Conservation (phyloP, 1,140 invertebrate genomes). For the Macrobrachium nipponense region DNA sequence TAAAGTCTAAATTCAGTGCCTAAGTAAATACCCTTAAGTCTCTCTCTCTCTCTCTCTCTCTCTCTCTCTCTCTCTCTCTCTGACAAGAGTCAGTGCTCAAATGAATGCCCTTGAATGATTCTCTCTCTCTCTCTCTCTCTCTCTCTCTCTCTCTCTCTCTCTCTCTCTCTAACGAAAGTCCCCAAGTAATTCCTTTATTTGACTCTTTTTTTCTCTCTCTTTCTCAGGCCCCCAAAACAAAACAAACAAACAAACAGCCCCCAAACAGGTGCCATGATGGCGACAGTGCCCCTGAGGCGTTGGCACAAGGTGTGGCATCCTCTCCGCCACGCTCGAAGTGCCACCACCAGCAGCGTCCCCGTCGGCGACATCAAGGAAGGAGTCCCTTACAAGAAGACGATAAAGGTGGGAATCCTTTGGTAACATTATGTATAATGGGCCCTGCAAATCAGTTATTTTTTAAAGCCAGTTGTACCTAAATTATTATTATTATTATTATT, state of each 20-base stretch:
- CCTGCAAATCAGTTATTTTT: no score
- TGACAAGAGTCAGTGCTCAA: background rate
- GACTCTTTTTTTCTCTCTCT: no score
- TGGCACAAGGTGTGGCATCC: background rate
- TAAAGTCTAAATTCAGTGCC: no score
- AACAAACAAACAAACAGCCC: no score
- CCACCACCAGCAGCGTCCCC: background rate
- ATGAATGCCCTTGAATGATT: background rate
- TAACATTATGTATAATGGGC: no score
- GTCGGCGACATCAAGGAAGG: background rate
- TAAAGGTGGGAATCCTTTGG: background rate
- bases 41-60: conserved; percentile 8
- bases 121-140: conserved; percentile 16
- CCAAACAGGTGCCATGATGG: background rate
- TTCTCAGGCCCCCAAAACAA: no score
- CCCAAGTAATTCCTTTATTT: no score
- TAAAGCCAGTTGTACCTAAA: background rate
- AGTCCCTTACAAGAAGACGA: background rate
- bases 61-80: conserved; percentile 5
- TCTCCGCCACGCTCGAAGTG: background rate
- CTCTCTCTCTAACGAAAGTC: background rate
- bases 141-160: conserved; percentile 11
- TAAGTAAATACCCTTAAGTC: no score
- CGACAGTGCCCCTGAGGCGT: background rate
- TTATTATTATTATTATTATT: background rate